A percentile compares a stretch with the other conserved stretches of the same genome.
Conservation (phyloP, 1,140 invertebrate genomes). For the Armadillidium nasatum region DNA sequence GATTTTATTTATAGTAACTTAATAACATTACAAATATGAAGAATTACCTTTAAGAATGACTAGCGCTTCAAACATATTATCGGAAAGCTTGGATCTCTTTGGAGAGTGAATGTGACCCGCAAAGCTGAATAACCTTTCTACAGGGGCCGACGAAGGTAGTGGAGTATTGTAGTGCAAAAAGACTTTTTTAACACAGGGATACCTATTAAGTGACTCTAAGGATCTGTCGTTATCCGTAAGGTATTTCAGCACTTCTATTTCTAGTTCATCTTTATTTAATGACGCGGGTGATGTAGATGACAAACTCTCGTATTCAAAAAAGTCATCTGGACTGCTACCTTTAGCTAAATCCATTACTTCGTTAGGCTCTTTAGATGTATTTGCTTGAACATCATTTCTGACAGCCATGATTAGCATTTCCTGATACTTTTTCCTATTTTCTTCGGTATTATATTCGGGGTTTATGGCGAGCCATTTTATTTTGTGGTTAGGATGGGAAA, state of each 20-base stretch:
- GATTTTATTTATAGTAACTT: no score
- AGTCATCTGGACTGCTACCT: background rate
- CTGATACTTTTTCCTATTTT: background rate
- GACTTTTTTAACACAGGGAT: no score
- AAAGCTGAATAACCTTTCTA: no score
- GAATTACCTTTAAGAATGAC: no score
- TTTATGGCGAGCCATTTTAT: background rate
- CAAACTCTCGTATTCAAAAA: background rate
- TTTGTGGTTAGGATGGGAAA: background rate
- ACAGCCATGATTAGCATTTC: background rate
- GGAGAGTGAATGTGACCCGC: no score
- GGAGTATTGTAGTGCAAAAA: no score
- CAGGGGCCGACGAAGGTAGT: no score
- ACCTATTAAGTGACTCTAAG: no score
- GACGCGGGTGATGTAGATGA: background rate
- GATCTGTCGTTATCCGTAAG: background rate
- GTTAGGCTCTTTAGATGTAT: background rate
- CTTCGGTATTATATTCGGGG: background rate
- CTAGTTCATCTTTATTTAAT: background rate
- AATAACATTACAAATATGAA: no score
- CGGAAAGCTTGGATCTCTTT: no score
- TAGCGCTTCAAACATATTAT: no score
- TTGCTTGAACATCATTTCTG: background rate
- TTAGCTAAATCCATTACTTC: background rate
- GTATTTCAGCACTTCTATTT: conserved; percentile 3